These are phyloP conservation scores for Hypsopygia costalis DNA, from an alignment of 2,888 invertebrate genomes.

Conservation along the genomic window DNA sequence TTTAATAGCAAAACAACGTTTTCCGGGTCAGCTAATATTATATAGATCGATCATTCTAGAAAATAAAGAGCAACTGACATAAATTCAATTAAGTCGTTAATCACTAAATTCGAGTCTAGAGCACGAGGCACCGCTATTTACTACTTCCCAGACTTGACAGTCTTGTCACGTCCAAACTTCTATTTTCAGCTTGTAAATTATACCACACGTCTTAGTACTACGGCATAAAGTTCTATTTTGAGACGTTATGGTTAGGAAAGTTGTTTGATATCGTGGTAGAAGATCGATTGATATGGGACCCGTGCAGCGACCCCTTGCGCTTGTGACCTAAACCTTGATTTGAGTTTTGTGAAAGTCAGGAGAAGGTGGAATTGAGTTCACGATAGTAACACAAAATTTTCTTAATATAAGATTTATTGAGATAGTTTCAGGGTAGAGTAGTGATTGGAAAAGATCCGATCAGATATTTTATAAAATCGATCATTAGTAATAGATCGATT, in stretches of 20 bases:
- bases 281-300: constrained; percentile 57
- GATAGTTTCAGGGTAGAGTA: not conserved
- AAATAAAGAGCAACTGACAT: not conserved
- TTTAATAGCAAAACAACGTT: too few species aligned
- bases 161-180: constrained; percentile 50
- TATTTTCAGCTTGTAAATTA: constrained; percentile 8
- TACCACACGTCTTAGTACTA: constrained; percentile 17
- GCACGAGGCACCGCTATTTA: constrained; percentile 32
- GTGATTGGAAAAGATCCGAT: too few species aligned
- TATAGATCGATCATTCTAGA: too few species aligned
- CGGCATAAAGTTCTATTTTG: constrained; percentile 30
- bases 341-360: constrained; percentile 61
- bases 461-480: too few species aligned
- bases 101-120: constrained; percentile 14
- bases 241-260: constrained; percentile 7
- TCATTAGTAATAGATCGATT: too few species aligned
- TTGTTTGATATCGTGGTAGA: constrained; percentile 25
- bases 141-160: constrained; percentile 34
- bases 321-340: constrained; percentile 69
- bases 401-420: not conserved
- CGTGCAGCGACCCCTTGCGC: constrained; percentile 53
- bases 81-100: constrained; percentile 15
- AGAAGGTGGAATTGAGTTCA: constrained; percentile 32
- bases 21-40: too few species aligned
- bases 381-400: constrained; percentile 1